Evolutionary conservation across 2,797 vertebrate genomes (phyloP), one percentile per base, ranked within the genome.

Genomic region (Anabacerthia variegaticeps): DNA sequence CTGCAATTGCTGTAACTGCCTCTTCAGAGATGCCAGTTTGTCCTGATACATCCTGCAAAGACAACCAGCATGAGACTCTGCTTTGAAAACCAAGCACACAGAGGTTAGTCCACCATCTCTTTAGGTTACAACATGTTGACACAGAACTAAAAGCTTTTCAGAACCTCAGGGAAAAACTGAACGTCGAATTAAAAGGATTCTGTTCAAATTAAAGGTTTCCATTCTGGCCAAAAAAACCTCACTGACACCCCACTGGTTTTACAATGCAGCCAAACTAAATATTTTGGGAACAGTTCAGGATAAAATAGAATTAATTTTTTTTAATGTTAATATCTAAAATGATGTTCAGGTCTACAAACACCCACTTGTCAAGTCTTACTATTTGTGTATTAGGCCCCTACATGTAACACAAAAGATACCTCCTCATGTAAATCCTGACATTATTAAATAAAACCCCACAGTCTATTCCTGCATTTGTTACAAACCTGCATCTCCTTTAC

Each of bases 41-140:
- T 99, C 99, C 96, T 99, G 99, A 96, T 99, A 99, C 99, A 99
- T 99, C 96, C 99, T 99, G 95, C 16, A 97, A 91, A 73, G 34
- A 82, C 6, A 92, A 8, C 59, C 10, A 67, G 80, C 22, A 39
- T 1, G 2, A 58, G 67, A 37, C 30, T 85, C 28, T 7, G 30
- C 28, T 85, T 26, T 12, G 28, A 23, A 20, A 58, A 77, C 55
- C 14, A 56, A 72, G 39, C 17, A 36, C 1, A 37, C 2, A 2
- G 1, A 7, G 3, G 12, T 67, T 59, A 49, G 44, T 73, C 68
- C 56, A 46, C 20, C 46, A 26, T 12, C 44, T 41, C 18, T 21
- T 79, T 8, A 20, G 37, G 37, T 62, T 67, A 27, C 32, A 66
- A 26, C 2, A 4, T 1, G 6, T 12, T 85, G 21, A 63, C 20